Percentiles rank a stretch among this genome's conserved stretches.
Evolutionary conservation across 2,113 vertebrate species (phyloP).

Genomic region (Ailurus styani): DNA sequence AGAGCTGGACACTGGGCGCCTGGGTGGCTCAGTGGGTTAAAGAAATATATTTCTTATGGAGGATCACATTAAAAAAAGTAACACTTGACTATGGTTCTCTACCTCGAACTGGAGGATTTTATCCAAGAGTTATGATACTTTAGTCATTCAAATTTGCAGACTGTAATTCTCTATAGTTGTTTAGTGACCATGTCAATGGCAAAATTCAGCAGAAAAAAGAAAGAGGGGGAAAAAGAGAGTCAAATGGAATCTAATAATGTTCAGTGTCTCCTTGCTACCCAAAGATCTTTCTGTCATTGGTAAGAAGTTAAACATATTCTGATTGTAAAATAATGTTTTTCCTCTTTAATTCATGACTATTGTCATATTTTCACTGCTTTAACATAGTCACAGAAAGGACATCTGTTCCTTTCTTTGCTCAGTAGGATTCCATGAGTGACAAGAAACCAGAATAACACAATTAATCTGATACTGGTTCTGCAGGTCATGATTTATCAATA

Average conservation of each 20-base stretch:
- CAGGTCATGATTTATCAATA: not conserved
- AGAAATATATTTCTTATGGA: not conserved
- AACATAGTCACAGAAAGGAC: not conserved
- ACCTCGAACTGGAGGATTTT: not conserved
- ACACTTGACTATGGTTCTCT: not conserved
- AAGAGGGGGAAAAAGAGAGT: not conserved
- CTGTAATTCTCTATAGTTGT: not conserved
- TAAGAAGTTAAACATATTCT: not conserved
- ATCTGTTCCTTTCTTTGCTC: not conserved
- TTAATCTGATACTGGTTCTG: not conserved
- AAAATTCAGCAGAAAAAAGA: not conserved
- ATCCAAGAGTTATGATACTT: not conserved
- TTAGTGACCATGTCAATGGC: not conserved
- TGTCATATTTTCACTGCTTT: not conserved
- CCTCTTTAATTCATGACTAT: not conserved
- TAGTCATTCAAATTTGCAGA: not conserved
- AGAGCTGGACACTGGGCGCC: not conserved
- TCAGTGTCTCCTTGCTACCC: not conserved
- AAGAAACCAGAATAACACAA: not conserved
- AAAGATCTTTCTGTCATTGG: not conserved
- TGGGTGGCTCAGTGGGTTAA: too few species aligned
- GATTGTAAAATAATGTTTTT: not conserved
- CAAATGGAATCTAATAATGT: not conserved
- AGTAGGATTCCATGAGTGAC: not conserved
- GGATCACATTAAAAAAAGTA: not conserved